These are phyloP conservation scores for Sinocyclocheilus anophthalmus DNA, from an alignment of 2,113 vertebrate genomes.

Conservation along the genomic window DNA sequence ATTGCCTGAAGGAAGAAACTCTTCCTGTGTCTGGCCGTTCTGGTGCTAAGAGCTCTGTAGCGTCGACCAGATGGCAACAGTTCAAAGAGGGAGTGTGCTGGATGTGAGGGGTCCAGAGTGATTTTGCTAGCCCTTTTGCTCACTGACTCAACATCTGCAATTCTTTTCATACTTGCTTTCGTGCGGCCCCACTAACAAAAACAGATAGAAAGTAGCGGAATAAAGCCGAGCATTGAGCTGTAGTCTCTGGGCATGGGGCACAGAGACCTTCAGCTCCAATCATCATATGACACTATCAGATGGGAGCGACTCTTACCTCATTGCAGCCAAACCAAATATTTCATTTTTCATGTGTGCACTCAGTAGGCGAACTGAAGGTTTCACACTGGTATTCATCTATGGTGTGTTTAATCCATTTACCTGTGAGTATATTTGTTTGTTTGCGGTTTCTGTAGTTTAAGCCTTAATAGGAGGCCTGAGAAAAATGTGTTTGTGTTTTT, in stretches of 20 bases:
- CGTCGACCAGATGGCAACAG: too few relatives aligned
- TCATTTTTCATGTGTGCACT: background rate
- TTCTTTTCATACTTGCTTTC: constrained; percentile 44
- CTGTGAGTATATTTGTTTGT: background rate
- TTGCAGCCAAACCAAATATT: background rate
- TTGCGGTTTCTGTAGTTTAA: background rate
- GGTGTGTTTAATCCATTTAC: too few relatives aligned
- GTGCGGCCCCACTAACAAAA: too few relatives aligned
- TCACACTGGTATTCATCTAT: constrained; percentile 3
- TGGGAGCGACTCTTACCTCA: background rate
- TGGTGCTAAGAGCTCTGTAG: too few relatives aligned
- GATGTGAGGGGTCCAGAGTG: too few relatives aligned
- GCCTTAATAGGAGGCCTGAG: background rate
- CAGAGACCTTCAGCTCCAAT: constrained; percentile 10
- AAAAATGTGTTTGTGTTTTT: constrained; percentile 16
- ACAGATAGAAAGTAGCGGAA: constrained; percentile 31
- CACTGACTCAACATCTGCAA: constrained; percentile 50
- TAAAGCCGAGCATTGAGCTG: constrained; percentile 47
- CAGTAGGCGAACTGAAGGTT: background rate
- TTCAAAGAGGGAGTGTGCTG: too few relatives aligned
- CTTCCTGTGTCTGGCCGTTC: too few relatives aligned
- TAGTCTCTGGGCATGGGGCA: constrained; percentile 37
- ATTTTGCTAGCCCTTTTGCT: background rate
- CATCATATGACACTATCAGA: constrained; percentile 53
- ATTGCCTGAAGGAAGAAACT: too few relatives aligned